Evolutionary conservation across 2,888 invertebrate genomes (phyloP), one percentile per base, ranked within the genome.

Genomic region (Plebejus anna): DNA sequence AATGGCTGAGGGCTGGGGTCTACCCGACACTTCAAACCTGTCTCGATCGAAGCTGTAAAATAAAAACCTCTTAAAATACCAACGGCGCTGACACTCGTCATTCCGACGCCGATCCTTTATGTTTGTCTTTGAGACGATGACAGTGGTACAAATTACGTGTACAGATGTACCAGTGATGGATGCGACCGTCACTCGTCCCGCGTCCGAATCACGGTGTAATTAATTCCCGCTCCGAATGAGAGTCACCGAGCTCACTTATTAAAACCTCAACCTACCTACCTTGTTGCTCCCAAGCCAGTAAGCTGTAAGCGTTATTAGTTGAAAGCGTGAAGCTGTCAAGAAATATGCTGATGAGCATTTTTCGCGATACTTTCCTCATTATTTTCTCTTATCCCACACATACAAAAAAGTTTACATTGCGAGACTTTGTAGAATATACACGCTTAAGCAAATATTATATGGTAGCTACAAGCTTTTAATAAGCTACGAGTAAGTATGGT

Each of bases 41-140:
- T 93, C 93, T 90, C 92, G 91, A 94, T 94, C 93, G 87, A 86
- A 90, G 91, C 93, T 92, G 90, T 92, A 90, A 90, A 92, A 92
- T 92, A 92, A 93, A 90, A 93, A 89, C 88, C 88, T 90, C 85
- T 91, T 90, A 91, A 93, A 91, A 93, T 92, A 90, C 91, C 92
- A 92, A 84, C 87, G 86, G 87, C 90, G 91, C 87, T 91, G 91
- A 91, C 94, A 92, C 92, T 93, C 90, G 92, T 94, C 93, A 93
- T 91, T 90, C 91, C 89, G 89, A 88, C 87, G 87, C 90, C 94
- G 89, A 94, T 92, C 89, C 92, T 93, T 94, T 94, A 93, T 93
- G 92, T 93, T 94, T 94, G 94, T 94, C 94, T 94, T 94, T 93
- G 92, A 94, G 93, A 93, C 93, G 94, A 94, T 94, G 94, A 94